Base-by-base conservation (phyloP, 2,888 invertebrate genomes). In the Aphodius granarius region DNA sequence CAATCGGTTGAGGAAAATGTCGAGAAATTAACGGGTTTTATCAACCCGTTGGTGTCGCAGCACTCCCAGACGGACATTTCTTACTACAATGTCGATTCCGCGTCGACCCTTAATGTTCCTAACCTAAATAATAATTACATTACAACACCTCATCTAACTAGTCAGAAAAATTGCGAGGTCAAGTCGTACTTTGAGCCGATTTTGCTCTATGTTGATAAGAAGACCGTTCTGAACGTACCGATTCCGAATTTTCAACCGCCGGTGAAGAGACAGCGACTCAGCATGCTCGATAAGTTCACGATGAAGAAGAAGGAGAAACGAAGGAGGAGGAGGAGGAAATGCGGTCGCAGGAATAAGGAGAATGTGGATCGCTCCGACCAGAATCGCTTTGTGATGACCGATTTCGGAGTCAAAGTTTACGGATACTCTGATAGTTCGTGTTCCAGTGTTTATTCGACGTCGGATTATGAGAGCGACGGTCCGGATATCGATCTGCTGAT, bases 401-500 rank as follows among this genome's bases (percentile, higher is more conserved):
- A 85, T 77, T 84, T 83, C 77, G 85, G 86, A n/a, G 82, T 86
- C 73, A 81, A 83, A 73, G 83, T 86, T 71, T 82, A 83, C 75
- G 83, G 85, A 16, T 84, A 82, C 78, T 86, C 86, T 15, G 84
- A 87, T 75, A 86, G 87, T 71, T 88, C 88, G 1, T 87, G 85
- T 23, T 86, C 84, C 62, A 87, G 87, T 73, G 89, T 88, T 3
- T 89, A 88, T 81, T 89, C 89, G 64, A 91, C 88, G 75, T 88
- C 88, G 15, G 88, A 88, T 62, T 85, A 82, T 23, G 88, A 89
- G 1, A 88, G 88, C 74, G 86, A 89, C 66, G 86, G 86, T 74
- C 85, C 88, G 78, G 90, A 91, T 78, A 72, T 83, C 16, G 86
- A 87, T 80, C 82, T 89, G n/a, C 88, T 87, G 85, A 90, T 92